Evolutionary conservation across 64 coral and sea anemone genomes (phyloP).

Genomic region (Stylophora pistillata): DNA sequence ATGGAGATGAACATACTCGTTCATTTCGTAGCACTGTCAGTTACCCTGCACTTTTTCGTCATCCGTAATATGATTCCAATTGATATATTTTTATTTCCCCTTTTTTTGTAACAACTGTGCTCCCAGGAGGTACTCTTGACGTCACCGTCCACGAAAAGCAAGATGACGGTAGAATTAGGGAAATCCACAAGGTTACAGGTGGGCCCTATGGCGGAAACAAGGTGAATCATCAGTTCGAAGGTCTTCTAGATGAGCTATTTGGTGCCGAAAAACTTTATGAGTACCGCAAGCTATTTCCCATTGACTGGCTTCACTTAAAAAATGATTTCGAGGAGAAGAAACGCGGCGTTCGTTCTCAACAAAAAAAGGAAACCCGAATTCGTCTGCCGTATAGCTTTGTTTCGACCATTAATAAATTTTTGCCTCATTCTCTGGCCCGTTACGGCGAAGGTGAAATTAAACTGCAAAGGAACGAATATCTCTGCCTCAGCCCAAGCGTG

Average conservation of each 20-base stretch:
- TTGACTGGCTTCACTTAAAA: slow-evolving; percentile 43
- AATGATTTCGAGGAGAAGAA: slow-evolving; percentile 57
- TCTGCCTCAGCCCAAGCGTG: not conserved
- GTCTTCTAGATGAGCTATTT: slow-evolving; percentile 49
- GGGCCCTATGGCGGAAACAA: slow-evolving; percentile 52
- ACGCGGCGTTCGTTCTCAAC: slow-evolving; percentile 9
- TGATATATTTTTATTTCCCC: too few relatives aligned
- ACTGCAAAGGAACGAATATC: slow-evolving; percentile 13
- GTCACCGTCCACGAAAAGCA: slow-evolving; percentile 45
- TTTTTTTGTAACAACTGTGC: not conserved
- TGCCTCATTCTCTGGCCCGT: too few relatives aligned
- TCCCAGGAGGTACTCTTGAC: slow-evolving; percentile 39
- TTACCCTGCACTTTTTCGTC: too few relatives aligned
- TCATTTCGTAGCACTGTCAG: too few relatives aligned
- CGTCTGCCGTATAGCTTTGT: slow-evolving; percentile 48
- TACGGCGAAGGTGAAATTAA: not conserved
- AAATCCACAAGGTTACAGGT: slow-evolving; percentile 33
- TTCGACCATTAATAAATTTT: not conserved
- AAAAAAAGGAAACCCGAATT: slow-evolving; percentile 37
- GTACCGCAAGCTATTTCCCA: slow-evolving; percentile 4
- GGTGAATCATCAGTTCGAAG: slow-evolving; percentile 35
- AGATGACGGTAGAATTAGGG: slow-evolving; percentile 11
- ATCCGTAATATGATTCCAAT: too few relatives aligned
- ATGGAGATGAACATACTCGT: too few relatives aligned
- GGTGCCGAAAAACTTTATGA: slow-evolving; percentile 18